Evolutionary conservation across 2,797 vertebrate genomes (phyloP).

Genomic region (Pseudomugil tenellus): DNA sequence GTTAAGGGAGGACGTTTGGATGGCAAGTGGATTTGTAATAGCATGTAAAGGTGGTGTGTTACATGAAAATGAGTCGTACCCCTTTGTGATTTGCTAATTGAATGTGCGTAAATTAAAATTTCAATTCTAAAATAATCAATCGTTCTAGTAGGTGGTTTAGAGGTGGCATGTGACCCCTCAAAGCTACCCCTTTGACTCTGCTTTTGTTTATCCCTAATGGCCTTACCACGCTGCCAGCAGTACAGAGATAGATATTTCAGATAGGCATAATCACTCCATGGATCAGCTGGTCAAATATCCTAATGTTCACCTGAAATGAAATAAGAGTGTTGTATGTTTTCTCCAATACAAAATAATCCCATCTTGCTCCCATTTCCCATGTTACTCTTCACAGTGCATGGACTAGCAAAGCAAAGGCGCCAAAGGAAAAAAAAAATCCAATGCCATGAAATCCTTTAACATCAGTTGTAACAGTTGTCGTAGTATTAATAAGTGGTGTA

Average conservation of each 20-base stretch:
- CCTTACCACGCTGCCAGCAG: neutral
- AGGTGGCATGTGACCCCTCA: too few species aligned
- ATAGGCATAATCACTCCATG: constrained; percentile 38
- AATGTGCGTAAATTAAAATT: too few species aligned
- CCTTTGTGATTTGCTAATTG: too few species aligned
- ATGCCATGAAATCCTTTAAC: constrained; percentile 71
- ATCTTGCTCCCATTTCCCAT: constrained; percentile 50
- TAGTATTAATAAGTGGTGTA: constrained; percentile 71
- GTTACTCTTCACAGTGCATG: constrained; percentile 34
- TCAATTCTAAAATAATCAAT: too few species aligned
- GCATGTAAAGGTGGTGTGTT: too few species aligned
- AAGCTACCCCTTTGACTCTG: too few species aligned
- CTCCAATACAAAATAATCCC: constrained; percentile 50
- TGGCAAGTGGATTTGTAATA: too few species aligned
- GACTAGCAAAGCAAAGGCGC: constrained; percentile 52
- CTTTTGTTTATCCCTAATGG: too few species aligned
- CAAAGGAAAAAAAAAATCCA: constrained; percentile 37
- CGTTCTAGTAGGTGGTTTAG: too few species aligned
- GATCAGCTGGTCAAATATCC: constrained; percentile 52
- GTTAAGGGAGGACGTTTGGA: too few species aligned
- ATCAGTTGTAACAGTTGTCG: constrained; percentile 67
- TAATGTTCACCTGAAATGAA: constrained; percentile 48
- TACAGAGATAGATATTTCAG: constrained; percentile 31
- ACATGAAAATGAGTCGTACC: too few species aligned
- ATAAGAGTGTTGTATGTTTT: constrained; percentile 49